A percentile compares a stretch with the other conserved stretches of the same genome.
These are phyloP conservation scores for Pandemis heparana DNA, from an alignment of 2,888 invertebrate species.

Conservation along the genomic window DNA sequence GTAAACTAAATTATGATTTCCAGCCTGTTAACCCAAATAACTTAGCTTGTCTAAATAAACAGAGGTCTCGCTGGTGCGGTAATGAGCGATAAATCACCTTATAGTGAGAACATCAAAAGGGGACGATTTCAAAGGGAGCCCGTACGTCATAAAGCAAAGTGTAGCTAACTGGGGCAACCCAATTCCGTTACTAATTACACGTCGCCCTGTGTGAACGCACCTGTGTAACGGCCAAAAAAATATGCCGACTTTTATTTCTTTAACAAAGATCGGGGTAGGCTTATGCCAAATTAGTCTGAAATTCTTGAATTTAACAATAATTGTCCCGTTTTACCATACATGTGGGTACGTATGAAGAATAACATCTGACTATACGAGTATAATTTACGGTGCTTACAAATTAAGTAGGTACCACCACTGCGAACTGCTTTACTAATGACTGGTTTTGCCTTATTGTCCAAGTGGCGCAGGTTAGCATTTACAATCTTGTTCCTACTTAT, in stretches of 20 bases:
- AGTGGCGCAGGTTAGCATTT: too few relatives aligned
- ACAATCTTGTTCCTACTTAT: too few relatives aligned
- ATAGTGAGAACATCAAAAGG: conserved; percentile 65
- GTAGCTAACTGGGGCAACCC: conserved; percentile 57
- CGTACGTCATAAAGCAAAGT: conserved; percentile 57
- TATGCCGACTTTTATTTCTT: conserved; percentile 23
- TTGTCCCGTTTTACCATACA: neutral
- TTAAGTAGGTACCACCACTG: too few relatives aligned
- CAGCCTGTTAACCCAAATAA: conserved; percentile 56
- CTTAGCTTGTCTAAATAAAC: conserved; percentile 56
- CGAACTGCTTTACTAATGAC: too few relatives aligned
- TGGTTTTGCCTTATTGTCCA: too few relatives aligned
- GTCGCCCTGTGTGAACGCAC: conserved; percentile 50
- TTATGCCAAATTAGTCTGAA: neutral
- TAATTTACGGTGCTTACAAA: too few relatives aligned
- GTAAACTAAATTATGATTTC: conserved; percentile 40
- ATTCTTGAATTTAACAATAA: neutral
- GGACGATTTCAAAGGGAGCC: conserved; percentile 51
- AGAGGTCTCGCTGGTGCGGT: conserved; percentile 50
- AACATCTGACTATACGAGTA: too few relatives aligned
- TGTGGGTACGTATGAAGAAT: too few relatives aligned
- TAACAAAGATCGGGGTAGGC: neutral
- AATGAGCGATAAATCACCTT: conserved; percentile 64
- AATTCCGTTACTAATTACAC: conserved; percentile 65
- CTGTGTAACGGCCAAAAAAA: conserved; percentile 42